Conservation (phyloP, 2,888 invertebrate species). For the Hedya salicella region DNA sequence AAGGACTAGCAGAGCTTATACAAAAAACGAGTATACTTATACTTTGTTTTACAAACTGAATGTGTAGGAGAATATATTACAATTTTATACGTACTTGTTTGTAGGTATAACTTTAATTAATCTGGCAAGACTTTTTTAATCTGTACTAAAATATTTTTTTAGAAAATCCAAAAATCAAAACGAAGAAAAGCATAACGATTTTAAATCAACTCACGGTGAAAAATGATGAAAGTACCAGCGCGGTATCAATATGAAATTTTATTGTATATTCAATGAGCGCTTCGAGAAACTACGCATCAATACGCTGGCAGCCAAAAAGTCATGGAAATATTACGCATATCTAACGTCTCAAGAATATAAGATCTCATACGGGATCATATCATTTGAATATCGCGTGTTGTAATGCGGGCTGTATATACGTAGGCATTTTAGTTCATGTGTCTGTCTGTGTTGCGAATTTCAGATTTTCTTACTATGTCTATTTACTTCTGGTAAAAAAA, state of each 20-base stretch:
- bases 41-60: too few relatives aligned
- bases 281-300: constrained; percentile 14
- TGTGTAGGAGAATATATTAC: too few relatives aligned
- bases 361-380: constrained; percentile 23
- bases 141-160: too few relatives aligned
- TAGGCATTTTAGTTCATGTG: constrained; percentile 4
- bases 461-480: background rate
- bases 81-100: background rate
- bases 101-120: background rate
- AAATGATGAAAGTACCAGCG: background rate
- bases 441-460: background rate
- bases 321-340: constrained; percentile 21
- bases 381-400: constrained; percentile 34
- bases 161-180: background rate
- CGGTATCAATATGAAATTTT: constrained; percentile 30
- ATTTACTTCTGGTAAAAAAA: too few relatives aligned
- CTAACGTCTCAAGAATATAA: constrained; percentile 17
- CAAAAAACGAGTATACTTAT: too few relatives aligned
- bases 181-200: background rate
- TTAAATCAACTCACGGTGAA: background rate
- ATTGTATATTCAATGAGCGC: constrained; percentile 16
- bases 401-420: constrained; percentile 12
- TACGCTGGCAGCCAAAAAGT: constrained; percentile 15
- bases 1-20: too few relatives aligned
- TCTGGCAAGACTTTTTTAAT: too few relatives aligned